Evolutionary conservation across 2,797 vertebrate genomes (phyloP), one percentile per base, ranked within the genome.

Genomic region (Labroides dimidiatus): DNA sequence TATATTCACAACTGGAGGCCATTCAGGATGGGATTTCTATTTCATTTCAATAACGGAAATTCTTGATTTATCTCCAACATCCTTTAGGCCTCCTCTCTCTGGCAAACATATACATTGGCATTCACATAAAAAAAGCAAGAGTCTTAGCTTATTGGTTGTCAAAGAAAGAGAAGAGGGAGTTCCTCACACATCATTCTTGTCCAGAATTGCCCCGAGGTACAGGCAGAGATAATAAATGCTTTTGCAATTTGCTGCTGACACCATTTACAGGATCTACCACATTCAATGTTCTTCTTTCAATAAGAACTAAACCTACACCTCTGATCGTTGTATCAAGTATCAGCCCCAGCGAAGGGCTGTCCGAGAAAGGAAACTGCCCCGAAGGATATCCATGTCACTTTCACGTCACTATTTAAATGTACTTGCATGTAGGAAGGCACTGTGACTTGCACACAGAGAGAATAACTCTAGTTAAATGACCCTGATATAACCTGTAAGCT

Each of bases 381-480:
- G 23, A 81, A 69, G 76, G 78, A 84, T 86, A 78, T 85, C 81
- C 86, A 81, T 89, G 89, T 91, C 91, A 89, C 90, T 86, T 92
- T 93, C 86, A 90, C 84, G 76, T 92, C 89, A 83, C 86, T 78
- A 80, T 90, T 92, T 84, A 84, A 90, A 91, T 91, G 87, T 90
- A 88, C 92, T 92, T 91, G 91, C 84, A 90, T 92, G 85, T 85
- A 87, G 86, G 79, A 95, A 95, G 94, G 93, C 94, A 95, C 94
- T 92, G 88, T 87, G 87, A 92, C 90, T 93, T 85, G 69, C 87
- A 90, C 87, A 90, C 82, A 84, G 82, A 92, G 84, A 76, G 80
- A 87, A 82, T 61, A 88, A 84, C 67, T 79, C 61, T 37, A 65
- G 54, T 72, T 57, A 71, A 87, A 86, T 54, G 82, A 84, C 78